These are phyloP conservation scores for Hippoglossus hippoglossus DNA, from an alignment of 2,797 vertebrate genomes.

Conservation along the genomic window DNA sequence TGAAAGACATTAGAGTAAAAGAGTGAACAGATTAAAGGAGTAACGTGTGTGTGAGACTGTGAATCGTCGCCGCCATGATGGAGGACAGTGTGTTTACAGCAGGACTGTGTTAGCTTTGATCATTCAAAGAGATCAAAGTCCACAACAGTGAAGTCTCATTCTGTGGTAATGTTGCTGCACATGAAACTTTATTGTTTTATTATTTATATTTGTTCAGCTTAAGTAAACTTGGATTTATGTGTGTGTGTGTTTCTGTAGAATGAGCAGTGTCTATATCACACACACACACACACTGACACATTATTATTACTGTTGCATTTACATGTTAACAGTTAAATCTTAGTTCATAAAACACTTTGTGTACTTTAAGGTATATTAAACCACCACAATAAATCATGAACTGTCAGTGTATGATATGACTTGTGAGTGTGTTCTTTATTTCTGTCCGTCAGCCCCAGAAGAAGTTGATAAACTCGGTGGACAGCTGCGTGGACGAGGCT, in stretches of 20 bases:
- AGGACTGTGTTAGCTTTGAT: neutral
- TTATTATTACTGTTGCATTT: no score
- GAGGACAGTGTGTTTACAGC: neutral
- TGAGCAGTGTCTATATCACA: neutral
- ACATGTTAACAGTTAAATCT: no score
- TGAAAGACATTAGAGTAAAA: fast-evolving
- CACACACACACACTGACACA: neutral
- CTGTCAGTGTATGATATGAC: no score
- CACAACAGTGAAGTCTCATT: neutral
- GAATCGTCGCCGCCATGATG: neutral
- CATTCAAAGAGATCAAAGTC: slow-evolving; percentile 55
- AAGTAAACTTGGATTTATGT: neutral
- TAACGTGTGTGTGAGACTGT: fast-evolving
- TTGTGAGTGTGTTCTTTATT: neutral
- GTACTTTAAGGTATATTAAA: no score
- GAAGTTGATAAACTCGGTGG: slow-evolving; percentile 88
- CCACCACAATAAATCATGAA: no score
- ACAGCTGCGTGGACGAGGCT: slow-evolving; percentile 89
- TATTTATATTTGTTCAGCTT: neutral
- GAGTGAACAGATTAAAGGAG: fast-evolving
- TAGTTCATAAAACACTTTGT: no score
- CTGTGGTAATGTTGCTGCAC: neutral
- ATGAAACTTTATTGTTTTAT: slow-evolving; percentile 1
- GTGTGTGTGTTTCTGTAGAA: neutral
- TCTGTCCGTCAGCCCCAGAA: slow-evolving; percentile 70